Base-by-base conservation (phyloP, 35 echinoderm and acorn worm genomes). In the Ptychodera flava region DNA sequence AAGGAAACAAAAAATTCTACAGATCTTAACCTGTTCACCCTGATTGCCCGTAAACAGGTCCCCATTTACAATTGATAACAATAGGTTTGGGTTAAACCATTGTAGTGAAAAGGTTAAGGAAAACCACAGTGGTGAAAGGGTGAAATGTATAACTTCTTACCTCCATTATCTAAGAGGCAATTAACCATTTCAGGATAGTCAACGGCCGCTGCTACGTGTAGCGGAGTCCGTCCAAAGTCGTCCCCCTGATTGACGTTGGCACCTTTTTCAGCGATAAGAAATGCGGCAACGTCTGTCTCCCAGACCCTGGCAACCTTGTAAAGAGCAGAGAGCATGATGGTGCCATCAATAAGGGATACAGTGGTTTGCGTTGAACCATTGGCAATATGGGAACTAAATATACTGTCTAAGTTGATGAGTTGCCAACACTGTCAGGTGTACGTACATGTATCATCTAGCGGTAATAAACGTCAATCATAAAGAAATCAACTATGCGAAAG, bases 121-220 rank as follows among this genome's bases (percentile, higher is more conserved):
- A n/a, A n/a, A n/a, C n/a, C n/a, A n/a, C n/a, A n/a, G n/a, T n/a
- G n/a, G n/a, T n/a, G 22, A 85, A 85, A 75, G 31, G 83, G 28
- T 38, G 27, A 38, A 38, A 85, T 85, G n/a, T 85, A 34, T 6
- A 15, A 85, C 77, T 86, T 85, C 30, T 79, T 85, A 97, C 90
- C 90, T 83, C 92, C 90, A 38, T 87, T 84, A 31, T 94, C 90
- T 16, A 94, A 37, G 0, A 98, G 37, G 1, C 89, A 52, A 16
- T 83, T 86, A 29, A 98, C 84, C 95, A 98, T 98, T 1, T 94
- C 92, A 38, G 92, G 89, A 80, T 92, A 98, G 83, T 98, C 90
- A 0, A 98, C 95, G 27, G 95, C 92, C 77, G 95, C 92, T 30
- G 95, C 95, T 0, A 98, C 85, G 76, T 98, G 95, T 37, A 98